These are phyloP conservation scores for Clarias platycephalus DNA, from an alignment of 2,797 vertebrate genomes.

Conservation along the genomic window DNA sequence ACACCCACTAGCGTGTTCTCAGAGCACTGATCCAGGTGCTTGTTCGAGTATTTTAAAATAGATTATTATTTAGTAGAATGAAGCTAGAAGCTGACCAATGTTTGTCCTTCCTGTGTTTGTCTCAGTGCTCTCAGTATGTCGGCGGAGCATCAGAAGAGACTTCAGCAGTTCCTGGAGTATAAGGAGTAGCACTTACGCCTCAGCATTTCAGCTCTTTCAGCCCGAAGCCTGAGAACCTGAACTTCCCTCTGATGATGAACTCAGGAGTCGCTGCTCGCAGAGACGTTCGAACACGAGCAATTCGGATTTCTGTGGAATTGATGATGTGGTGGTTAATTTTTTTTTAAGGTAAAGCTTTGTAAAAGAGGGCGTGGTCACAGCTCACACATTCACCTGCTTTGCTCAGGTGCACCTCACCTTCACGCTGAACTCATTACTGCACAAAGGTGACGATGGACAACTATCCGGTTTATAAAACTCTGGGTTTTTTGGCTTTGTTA, in stretches of 20 bases:
- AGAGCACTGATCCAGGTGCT: not conserved
- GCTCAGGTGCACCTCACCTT: not conserved
- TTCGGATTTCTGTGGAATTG: not conserved
- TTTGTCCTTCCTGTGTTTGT: constrained; percentile 62
- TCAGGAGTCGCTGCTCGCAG: not conserved
- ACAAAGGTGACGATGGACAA: not conserved
- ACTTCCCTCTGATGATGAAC: not conserved
- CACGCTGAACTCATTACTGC: not conserved
- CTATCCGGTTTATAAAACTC: not conserved
- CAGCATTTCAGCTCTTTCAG: not conserved
- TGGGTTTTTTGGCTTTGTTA: constrained; percentile 5
- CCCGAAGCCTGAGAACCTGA: not conserved
- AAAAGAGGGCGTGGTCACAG: not conserved
- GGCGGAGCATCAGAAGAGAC: constrained; percentile 89
- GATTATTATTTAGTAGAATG: no score
- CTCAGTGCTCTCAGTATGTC: constrained; percentile 89
- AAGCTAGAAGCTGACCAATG: not conserved
- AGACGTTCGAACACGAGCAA: not conserved
- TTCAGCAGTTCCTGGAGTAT: constrained; percentile 95
- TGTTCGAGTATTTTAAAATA: not conserved
- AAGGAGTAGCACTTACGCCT: constrained; percentile 78
- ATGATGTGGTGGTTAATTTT: no score
- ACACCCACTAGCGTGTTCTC: not conserved
- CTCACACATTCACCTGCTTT: not conserved
- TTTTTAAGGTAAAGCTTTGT: not conserved